Base-by-base conservation (phyloP, 2,888 invertebrate genomes). In the Pollenia angustigena region DNA sequence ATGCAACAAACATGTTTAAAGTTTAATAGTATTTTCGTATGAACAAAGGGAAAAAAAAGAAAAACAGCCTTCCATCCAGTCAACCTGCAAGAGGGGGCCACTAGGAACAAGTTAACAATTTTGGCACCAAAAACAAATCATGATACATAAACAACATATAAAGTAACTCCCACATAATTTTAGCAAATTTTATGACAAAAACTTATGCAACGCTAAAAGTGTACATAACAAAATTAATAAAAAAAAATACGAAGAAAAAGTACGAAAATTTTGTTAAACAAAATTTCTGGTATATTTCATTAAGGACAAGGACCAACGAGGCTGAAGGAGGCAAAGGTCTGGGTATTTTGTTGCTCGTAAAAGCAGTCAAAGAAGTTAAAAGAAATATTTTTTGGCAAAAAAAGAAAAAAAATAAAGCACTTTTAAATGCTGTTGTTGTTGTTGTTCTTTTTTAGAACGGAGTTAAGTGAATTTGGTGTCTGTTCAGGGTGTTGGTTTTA, bases 111-210 rank as follows among this genome's bases (percentile, higher is more conserved):
- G 76, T 82, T 82, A 82, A 76, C 76, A 82, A 81, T 74, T 62
- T 86, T 84, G 78, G 81, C 81, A 87, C 79, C 74, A 74, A 80
- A 79, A 62, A 80, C 84, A 85, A 85, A 74, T 85, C 79, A 85
- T 85, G 69, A 40, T 62, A 69, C 68, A 54, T 44, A 68, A 40
- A 81, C 75, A 48, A 62, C 48, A 64, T 50, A 71, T 64, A 74
- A 74, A 83, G 74, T 58, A 81, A 78, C 87, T 84, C 87, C 87
- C 84, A 84, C 87, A 84, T 84, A 84, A 88, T 88, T 88, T 88
- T 80, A 75, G 76, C 85, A 87, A 87, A 87, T 83, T 87, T 88
- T 79, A 84, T 83, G 83, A 84, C 85, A 80, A 81, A 79, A 88
- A 75, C 85, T 78, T 86, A 83, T 80, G 75, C 72, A 82, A 60